phyloP scores from a whole-genome alignment of 2,888 invertebrate genomes.

The Phanerotoma sp. region DNA sequence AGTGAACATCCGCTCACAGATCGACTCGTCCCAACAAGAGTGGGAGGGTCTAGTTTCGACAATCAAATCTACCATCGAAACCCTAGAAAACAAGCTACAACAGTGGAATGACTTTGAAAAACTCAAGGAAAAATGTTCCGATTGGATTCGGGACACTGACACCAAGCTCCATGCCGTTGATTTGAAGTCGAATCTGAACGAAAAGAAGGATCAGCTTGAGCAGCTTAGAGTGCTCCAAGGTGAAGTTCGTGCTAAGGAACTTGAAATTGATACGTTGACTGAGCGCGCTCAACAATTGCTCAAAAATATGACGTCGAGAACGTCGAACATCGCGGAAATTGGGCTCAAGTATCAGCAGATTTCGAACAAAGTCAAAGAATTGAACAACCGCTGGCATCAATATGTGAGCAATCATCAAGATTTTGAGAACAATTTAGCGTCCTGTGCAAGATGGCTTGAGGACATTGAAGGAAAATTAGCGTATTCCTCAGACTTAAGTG shows the following conservation, averaged over 20 bases:
- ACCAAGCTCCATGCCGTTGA: conserved; percentile 85
- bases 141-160: conserved; percentile 88
- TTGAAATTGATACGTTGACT: conserved; percentile 90
- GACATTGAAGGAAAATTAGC: conserved; percentile 81
- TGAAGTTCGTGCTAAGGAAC: conserved; percentile 82
- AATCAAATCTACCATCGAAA: conserved; percentile 75
- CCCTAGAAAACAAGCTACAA: conserved; percentile 78
- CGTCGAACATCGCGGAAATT: conserved; percentile 85
- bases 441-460: conserved; percentile 82
- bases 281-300: conserved; percentile 86
- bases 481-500: conserved; percentile 80
- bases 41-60: conserved; percentile 82
- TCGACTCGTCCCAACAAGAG: conserved; percentile 85
- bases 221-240: conserved; percentile 78
- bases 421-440: conserved; percentile 77
- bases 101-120: conserved; percentile 92
- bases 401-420: conserved; percentile 87
- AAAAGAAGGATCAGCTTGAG: conserved; percentile 84
- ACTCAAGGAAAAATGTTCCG: conserved; percentile 79
- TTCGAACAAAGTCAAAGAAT: conserved; percentile 86
- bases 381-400: conserved; percentile 89
- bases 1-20: conserved; percentile 81
- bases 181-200: conserved; percentile 75
- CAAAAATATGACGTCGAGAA: conserved; percentile 71
- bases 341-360: conserved; percentile 90